Conservation (phyloP, 2,888 invertebrate species). For the Eucera pruinosa region DNA sequence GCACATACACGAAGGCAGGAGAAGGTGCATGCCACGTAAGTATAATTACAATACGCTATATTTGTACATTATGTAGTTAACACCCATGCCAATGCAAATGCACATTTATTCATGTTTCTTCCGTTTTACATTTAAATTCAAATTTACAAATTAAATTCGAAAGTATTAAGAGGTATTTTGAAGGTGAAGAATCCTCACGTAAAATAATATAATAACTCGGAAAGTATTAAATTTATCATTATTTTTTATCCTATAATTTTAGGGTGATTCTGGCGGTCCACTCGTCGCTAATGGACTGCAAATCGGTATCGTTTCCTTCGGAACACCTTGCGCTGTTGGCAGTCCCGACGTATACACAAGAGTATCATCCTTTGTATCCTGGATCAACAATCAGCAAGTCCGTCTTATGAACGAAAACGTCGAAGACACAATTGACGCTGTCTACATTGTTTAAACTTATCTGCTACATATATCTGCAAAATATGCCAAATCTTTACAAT, state of each 20-base stretch:
- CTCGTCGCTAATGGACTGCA: conserved; percentile 54
- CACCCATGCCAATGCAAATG: too few relatives aligned
- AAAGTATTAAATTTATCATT: not conserved
- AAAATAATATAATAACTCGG: not conserved
- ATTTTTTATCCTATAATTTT: not conserved
- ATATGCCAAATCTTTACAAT: not conserved
- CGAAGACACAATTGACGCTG: not conserved
- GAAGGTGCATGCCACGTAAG: conserved; percentile 81
- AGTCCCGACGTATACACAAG: conserved; percentile 72
- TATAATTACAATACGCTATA: too few relatives aligned
- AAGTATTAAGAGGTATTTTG: too few relatives aligned
- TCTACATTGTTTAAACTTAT: conserved; percentile 5
- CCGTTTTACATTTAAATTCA: not conserved
- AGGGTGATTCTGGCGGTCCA: conserved; percentile 71
- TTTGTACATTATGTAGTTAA: too few relatives aligned
- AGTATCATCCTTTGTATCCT: conserved; percentile 60
- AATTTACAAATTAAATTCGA: not conserved
- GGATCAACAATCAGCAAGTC: conserved; percentile 59
- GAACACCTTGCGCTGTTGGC: conserved; percentile 69
- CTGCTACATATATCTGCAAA: not conserved
- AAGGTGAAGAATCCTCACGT: too few relatives aligned
- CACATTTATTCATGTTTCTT: not conserved
- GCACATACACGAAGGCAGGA: conserved; percentile 76
- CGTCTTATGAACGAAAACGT: not conserved
- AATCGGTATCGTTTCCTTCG: conserved; percentile 75